Base-by-base conservation (phyloP, 1,140 invertebrate species). In the Zaprionus ornatus region DNA sequence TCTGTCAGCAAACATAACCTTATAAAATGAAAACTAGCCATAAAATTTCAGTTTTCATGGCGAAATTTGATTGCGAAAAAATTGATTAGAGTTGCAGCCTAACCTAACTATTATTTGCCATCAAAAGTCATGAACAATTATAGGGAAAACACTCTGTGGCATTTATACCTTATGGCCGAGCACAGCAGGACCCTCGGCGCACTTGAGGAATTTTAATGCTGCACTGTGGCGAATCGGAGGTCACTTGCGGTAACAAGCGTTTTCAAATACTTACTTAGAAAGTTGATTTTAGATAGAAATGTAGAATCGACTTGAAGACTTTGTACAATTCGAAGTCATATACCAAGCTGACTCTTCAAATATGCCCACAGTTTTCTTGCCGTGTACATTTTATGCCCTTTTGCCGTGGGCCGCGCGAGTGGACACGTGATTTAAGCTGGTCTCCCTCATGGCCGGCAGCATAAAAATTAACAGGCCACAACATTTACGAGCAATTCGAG, bases 381-480 rank as follows among this genome's bases (percentile, higher is more conserved):
- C n/a, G 63, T 65, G 50, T 29, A 55, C 45, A 4, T 23, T 50
- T 23, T 50, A 50, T 50, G 45, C 45, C 45, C 19, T 9, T 50
- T 23, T 50, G 45, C 19, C 10, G 17, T 21, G 45, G 17, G 19
- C 45, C 45, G 4, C 21, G 60, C 52, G 19, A 42, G 37, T 56
- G 64, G 21, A 65, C 64, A 56, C 25, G 32, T 56, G 27, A 56
- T 57, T 67, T 42, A 67, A 67, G 52, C 54, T 57, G 54, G 54
- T 45, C 54, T 32, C 45, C 21, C 45, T 17, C 63, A 56, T 57
- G 64, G 52, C 17, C 64, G 21, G 62, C 32, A 42, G 63, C 63
- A 65, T 65, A 56, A 67, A 67, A 67, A 67, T 74, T 61, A 74
- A 35, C 71, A 55, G 64, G 19, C 56, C 55, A 45, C 45, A 73